Conservation (phyloP, 2,113 vertebrate genomes). For the Alectura lathami region DNA sequence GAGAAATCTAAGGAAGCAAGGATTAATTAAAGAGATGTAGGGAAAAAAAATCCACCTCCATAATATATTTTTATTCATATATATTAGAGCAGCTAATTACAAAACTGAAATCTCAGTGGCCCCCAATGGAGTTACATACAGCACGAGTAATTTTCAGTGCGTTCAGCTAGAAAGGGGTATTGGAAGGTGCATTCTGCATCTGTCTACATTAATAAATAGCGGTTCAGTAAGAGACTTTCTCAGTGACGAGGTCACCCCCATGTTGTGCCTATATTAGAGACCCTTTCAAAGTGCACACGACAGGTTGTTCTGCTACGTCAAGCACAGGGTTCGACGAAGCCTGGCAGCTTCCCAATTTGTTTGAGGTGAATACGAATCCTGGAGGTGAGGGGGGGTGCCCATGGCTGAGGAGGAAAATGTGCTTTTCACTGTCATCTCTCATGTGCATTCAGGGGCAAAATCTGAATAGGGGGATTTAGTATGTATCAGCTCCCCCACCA, state of each 20-base stretch:
- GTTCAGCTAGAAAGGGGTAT: constrained; percentile 16
- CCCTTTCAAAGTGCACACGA: neutral
- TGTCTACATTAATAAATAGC: constrained; percentile 40
- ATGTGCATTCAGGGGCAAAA: neutral
- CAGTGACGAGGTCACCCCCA: neutral
- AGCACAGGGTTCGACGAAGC: neutral
- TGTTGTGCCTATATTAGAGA: constrained; percentile 14
- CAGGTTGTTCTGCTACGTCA: neutral
- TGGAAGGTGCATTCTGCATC: constrained; percentile 27
- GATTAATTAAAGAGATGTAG: neutral
- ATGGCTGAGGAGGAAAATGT: rapidly evolving
- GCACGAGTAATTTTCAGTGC: constrained; percentile 8
- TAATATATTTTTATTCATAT: constrained; percentile 6
- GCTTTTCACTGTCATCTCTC: neutral
- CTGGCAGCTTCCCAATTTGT: neutral
- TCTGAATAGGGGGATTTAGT: neutral
- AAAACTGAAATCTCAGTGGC: constrained; percentile 25
- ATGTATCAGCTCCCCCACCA: neutral
- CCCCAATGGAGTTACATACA: constrained; percentile 22
- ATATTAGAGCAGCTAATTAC: constrained; percentile 14
- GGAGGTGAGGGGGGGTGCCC: neutral
- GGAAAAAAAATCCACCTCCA: neutral
- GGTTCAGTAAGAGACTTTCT: neutral
- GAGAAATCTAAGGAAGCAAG: neutral
- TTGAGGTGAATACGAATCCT: neutral